phyloP scores from a whole-genome alignment of 2,888 invertebrate genomes.

The Drosophila subsilvestris region DNA sequence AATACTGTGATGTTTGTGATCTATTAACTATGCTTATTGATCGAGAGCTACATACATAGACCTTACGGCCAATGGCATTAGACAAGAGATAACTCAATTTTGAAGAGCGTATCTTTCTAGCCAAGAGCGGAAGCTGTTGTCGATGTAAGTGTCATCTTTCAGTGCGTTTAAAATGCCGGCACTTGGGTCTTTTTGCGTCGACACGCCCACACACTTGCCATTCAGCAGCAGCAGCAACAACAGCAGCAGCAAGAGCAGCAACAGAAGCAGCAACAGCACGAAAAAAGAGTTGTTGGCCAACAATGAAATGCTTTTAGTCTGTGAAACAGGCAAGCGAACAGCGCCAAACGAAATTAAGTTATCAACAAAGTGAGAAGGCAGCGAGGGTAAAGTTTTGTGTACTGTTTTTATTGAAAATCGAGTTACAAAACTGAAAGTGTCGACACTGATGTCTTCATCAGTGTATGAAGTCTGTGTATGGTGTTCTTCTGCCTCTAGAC shows the following conservation, averaged over 20 bases:
- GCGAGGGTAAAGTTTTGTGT: slow-evolving; percentile 62
- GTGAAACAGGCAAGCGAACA: slow-evolving; percentile 50
- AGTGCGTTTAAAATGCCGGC: slow-evolving; percentile 76
- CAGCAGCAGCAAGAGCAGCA: slow-evolving; percentile 41
- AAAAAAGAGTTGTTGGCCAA: slow-evolving; percentile 71
- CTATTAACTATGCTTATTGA: too few relatives aligned
- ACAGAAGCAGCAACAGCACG: slow-evolving; percentile 4
- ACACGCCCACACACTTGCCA: slow-evolving; percentile 58
- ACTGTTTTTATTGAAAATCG: slow-evolving; percentile 79
- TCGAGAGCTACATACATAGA: neutral
- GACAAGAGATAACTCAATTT: slow-evolving; percentile 71
- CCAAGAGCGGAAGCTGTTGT: slow-evolving; percentile 12
- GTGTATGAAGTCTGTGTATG: slow-evolving; percentile 45
- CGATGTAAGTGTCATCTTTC: slow-evolving; percentile 69
- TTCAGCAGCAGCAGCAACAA: slow-evolving; percentile 37
- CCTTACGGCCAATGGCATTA: neutral
- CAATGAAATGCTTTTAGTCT: slow-evolving; percentile 79
- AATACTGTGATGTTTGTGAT: too few relatives aligned
- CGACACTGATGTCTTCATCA: slow-evolving; percentile 23
- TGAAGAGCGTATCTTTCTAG: slow-evolving; percentile 24
- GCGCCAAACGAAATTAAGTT: slow-evolving; percentile 72
- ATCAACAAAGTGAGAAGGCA: slow-evolving; percentile 63
- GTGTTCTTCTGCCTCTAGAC: slow-evolving; percentile 41
- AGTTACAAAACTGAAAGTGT: slow-evolving; percentile 78
- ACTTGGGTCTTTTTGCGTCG: slow-evolving; percentile 62